A percentile compares a stretch with the other conserved stretches of the same genome.
These are phyloP conservation scores for Asbolus verrucosus DNA, from an alignment of 1,140 invertebrate genomes.

Conservation along the genomic window DNA sequence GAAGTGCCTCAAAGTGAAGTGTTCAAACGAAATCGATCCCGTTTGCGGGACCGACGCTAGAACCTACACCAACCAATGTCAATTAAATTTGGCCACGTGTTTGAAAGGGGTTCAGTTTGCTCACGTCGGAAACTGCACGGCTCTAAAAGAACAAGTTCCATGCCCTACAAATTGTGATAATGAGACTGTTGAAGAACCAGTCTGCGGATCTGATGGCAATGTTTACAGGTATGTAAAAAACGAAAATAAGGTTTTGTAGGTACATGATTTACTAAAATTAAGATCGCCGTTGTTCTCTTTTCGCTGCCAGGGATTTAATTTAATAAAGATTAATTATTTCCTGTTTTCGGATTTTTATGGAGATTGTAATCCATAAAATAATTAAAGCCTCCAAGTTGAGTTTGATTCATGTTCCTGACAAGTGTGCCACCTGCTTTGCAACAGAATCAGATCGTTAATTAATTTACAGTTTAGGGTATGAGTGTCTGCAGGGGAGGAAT, in stretches of 20 bases:
- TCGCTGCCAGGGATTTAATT: background rate
- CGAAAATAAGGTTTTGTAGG: background rate
- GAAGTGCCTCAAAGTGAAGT: constrained; percentile 80
- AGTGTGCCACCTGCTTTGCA: constrained; percentile 27
- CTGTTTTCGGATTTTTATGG: constrained; percentile 10
- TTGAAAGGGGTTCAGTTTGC: constrained; percentile 86
- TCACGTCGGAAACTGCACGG: constrained; percentile 86
- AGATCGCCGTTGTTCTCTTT: constrained; percentile 18
- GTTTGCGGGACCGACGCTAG: constrained; percentile 87
- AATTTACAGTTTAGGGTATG: constrained; percentile 8
- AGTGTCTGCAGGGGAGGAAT: background rate
- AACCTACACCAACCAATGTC: constrained; percentile 85
- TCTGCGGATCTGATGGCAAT: constrained; percentile 92
- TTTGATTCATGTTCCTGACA: constrained; percentile 22
- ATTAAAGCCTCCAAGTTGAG: constrained; percentile 18
- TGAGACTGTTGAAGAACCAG: constrained; percentile 78
- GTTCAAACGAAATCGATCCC: constrained; percentile 74
- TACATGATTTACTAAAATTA: constrained; percentile 20
- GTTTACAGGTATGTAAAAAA: constrained; percentile 81
- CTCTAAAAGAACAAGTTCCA: constrained; percentile 76
- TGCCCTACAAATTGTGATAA: constrained; percentile 80
- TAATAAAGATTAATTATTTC: constrained; percentile 24
- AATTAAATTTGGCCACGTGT: constrained; percentile 84
- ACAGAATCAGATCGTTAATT: constrained; percentile 28
- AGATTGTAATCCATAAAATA: constrained; percentile 18